Evolutionary conservation across 2,888 invertebrate genomes (phyloP).

Genomic region (Pterobdella sp.): DNA sequence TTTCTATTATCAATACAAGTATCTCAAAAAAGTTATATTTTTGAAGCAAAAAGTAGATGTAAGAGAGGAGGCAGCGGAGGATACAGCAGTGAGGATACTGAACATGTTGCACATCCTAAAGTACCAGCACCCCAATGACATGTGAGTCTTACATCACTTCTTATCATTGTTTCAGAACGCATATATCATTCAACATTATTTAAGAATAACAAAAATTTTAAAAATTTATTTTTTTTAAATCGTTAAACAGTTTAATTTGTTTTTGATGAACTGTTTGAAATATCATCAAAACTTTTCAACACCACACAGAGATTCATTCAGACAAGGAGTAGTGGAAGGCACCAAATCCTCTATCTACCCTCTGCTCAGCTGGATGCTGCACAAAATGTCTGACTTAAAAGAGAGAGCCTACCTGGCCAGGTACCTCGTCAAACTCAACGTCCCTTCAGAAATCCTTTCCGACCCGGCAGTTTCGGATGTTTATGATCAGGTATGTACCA

Average conservation of each 20-base stretch:
- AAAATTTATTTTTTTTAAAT: not conserved
- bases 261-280: too few relatives aligned
- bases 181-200: too few relatives aligned
- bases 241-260: not conserved
- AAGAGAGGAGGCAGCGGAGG: constrained; percentile 67
- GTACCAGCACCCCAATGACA: constrained; percentile 60
- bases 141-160: constrained; percentile 10
- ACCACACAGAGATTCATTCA: constrained; percentile 46
- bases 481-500: constrained; percentile 57
- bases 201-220: not conserved
- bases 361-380: constrained; percentile 71
- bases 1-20: not conserved
- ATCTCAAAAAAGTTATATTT: not conserved
- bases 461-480: constrained; percentile 67
- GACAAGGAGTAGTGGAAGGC: constrained; percentile 64
- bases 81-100: constrained; percentile 65
- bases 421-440: constrained; percentile 60
- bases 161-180: not conserved
- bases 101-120: constrained; percentile 67
- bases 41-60: constrained; percentile 62
- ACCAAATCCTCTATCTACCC: constrained; percentile 69
- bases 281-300: not conserved
- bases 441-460: constrained; percentile 66
- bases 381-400: constrained; percentile 65
- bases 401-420: constrained; percentile 76